phyloP scores from a whole-genome alignment of 2,888 invertebrate species.

The Hydriomena furcata region DNA sequence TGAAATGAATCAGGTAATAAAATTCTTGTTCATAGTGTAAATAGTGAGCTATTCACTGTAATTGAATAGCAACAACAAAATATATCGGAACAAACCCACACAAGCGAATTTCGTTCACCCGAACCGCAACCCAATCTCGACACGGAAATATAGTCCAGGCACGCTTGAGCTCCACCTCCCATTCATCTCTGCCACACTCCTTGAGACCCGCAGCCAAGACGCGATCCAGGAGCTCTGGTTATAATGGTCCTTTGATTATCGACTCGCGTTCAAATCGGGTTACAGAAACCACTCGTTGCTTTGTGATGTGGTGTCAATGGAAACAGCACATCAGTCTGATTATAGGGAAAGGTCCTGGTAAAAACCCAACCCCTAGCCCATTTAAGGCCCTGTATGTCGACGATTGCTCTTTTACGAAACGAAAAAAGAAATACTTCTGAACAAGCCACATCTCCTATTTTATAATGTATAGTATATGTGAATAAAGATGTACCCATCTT shows the following conservation, averaged over 20 bases:
- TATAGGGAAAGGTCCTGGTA: background rate
- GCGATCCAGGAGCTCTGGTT: slow-evolving; percentile 14
- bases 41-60: too few species aligned
- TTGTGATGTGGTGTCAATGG: slow-evolving; percentile 27
- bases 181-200: slow-evolving; percentile 45
- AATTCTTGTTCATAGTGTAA: too few species aligned
- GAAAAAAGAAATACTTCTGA: too few species aligned
- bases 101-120: too few species aligned
- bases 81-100: background rate
- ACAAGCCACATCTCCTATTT: too few species aligned
- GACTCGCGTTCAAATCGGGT: slow-evolving; percentile 42
- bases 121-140: slow-evolving; percentile 27
- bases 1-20: too few species aligned
- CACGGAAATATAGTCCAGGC: slow-evolving; percentile 60
- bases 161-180: slow-evolving; percentile 49
- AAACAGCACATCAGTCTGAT: background rate
- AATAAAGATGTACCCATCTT: too few species aligned
- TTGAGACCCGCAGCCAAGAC: slow-evolving; percentile 10
- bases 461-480: too few species aligned
- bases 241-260: slow-evolving; percentile 50
- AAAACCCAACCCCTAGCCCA: background rate
- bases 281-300: slow-evolving; percentile 40
- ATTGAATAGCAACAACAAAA: too few species aligned
- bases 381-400: too few species aligned
- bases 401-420: too few species aligned